Base-by-base conservation (phyloP, 2,888 invertebrate species). In the Ochropacha duplaris region DNA sequence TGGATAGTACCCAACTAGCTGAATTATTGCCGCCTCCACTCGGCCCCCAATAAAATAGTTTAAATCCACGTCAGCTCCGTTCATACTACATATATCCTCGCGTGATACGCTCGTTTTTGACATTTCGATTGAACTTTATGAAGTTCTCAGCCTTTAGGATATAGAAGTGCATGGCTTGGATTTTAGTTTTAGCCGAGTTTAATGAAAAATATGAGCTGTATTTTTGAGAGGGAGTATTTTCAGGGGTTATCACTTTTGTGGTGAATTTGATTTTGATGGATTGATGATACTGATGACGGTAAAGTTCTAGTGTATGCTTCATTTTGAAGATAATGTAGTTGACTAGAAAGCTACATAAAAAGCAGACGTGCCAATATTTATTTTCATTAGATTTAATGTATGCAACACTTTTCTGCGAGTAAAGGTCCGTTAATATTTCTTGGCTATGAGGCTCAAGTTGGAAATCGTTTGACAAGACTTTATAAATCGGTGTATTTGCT, bases 21-120 rank as follows among this genome's bases (percentile, higher is more conserved):
- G 76, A 84, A 71, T 81, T 84, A 83, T 78, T 60, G 64, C 62
- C 61, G 61, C 63, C 66, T 58, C 59, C 66, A 64, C 62, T 65
- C 63, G 65, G 68, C 64, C 67, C 62, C 60, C 64, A 74, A 80
- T 80, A 81, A 79, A 83, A 78, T 81, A 78, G 82, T 82, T 80
- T 64, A 68, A 74, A 77, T 74, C 77, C 72, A 68, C 69, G 69
- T 74, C 76, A 71, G 66, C 75, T 73, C 73, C 68, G 68, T 64
- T 76, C 76, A 74, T 66, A 12, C 31, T 68, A 64, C 16, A 57
- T 57, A 64, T 39, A 57, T 57, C 69, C 69, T 69, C 70, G 72
- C 79, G 81, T 26, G 51, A 28, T 78, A 77, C 72, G 69, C 68
- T 65, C 73, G 72, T 66, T 74, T 68, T 74, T 74, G 51, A 44